Percentiles rank a stretch among this genome's conserved stretches.
phyloP scores from a whole-genome alignment of 2,888 invertebrate species.

The Chalcis sispes region DNA sequence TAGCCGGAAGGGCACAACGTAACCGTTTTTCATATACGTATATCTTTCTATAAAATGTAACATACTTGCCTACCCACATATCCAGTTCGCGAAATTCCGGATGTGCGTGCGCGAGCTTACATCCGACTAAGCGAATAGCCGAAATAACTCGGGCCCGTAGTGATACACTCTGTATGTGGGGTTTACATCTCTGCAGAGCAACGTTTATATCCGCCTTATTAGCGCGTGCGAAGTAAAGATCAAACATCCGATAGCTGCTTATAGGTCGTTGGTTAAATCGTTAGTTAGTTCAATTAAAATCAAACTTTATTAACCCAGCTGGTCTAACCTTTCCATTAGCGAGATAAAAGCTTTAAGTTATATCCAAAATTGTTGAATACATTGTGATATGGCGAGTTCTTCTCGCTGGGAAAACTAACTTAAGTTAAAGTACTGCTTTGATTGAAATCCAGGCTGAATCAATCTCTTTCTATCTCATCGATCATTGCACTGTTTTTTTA shows the following conservation, averaged over 20 bases:
- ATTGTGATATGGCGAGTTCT: not conserved
- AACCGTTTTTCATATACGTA: too few species aligned
- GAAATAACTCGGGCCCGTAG: not conserved
- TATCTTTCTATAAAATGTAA: too few species aligned
- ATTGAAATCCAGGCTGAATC: not conserved
- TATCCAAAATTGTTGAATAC: constrained; percentile 2
- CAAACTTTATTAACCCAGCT: not conserved
- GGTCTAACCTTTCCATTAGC: constrained; percentile 29
- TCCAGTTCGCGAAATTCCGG: too few species aligned
- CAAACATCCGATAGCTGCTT: constrained; percentile 15
- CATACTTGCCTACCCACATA: too few species aligned
- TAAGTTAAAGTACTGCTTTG: constrained; percentile 3
- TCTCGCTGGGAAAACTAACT: not conserved
- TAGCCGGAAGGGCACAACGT: too few species aligned
- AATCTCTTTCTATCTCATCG: too few species aligned
- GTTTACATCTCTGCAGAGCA: too few species aligned
- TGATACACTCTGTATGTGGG: too few species aligned
- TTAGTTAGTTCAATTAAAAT: not conserved
- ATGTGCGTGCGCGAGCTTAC: too few species aligned
- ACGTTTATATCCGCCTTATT: constrained; percentile 1
- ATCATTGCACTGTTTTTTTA: not conserved
- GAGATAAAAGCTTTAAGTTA: too few species aligned
- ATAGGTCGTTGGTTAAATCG: not conserved
- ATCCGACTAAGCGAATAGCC: too few species aligned
- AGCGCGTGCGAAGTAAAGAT: constrained; percentile 1